Base-by-base conservation (phyloP, 2,797 vertebrate species). In the Sebastes baramenuke region DNA sequence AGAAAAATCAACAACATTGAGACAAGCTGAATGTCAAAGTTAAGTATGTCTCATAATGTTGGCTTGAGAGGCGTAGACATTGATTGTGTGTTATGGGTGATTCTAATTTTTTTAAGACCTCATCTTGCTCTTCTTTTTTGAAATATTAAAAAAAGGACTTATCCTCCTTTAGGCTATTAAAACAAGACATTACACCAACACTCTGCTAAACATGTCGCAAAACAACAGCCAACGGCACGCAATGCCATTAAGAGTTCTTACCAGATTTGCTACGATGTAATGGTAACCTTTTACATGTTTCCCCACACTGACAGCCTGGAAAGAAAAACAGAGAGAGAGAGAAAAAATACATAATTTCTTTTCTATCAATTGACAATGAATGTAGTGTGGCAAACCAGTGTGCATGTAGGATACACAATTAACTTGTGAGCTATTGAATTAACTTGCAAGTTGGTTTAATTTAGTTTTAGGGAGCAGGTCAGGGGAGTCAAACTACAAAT, bases 241-340 rank as follows among this genome's bases (percentile, higher is more conserved):
- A 66, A 59, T 13, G 2, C 14, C 6, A 78, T 64, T 24, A 56
- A 54, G 38, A 65, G 24, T 38, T 65, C 97, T 98, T 96, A 99
- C 98, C 97, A 99, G 95, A 92, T 99, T 99, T 91, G 98, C 98
- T 65, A 99, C 93, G 95, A 99, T 99, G 95, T 99, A 99, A 94
- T 99, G 98, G 92, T 99, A 99, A 81, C 98, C 98, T 96, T 98
- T 99, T 59, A 99, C 97, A 72, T 99, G 98, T 86, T 99, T 99
- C 81, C 98, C 98, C 92, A 99, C 97, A 76, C 98, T 99, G 86
- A 99, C 98, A 83, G 99, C 97, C 98, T 99, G 92, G 34, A 85
- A 56, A 72, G 29, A 85, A 42, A 83, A 29, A 87, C 11, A 85
- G 30, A 79, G 12, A 62, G 24, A 67, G 30, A 72, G 25, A 66